Evolutionary conservation across 2,113 vertebrate genomes (phyloP), one percentile per base, ranked within the genome.

Genomic region (Dasypus novemcinctus): DNA sequence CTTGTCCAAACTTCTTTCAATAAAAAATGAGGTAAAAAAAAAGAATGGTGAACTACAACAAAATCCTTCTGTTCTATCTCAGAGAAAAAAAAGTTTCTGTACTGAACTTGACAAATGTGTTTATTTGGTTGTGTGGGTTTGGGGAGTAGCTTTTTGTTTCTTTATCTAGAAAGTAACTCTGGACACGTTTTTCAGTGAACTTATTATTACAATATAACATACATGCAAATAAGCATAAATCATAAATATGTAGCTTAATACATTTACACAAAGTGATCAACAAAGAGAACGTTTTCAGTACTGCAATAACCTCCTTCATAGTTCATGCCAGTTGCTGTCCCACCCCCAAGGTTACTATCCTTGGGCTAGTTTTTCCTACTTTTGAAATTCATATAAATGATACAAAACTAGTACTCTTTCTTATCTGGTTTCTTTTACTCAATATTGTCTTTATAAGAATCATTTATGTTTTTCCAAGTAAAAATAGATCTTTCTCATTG

Each of bases 1-100:
- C 95, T 96, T 96, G 79, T 93, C 93, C 94, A 86, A 96, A 94
- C 74, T 86, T 64, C 66, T 91, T 94, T 69, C 17, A 36, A 86
- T 91, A 89, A 95, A 64, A 78, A 97, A 92, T 93, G 78, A 78
- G 6, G 29, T 52, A 36, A 61, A 87, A 36, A 61, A 87, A n/a
- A 75, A 72, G 84, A 92, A 75, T 85, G 83, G 92, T 87, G 57
- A 97, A 66, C 64, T 80, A 43, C 41, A 90, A 66, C 59, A 93
- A 87, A 96, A 96, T 75, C 61, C 29, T 27, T 90, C 52, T 86
- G n/a, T 93, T 96, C 33, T 69, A 76, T 64, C 83, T 80, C 61
- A 69, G 38, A 33, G 49, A 93, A 38, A 88, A 90, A 93, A 75
- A 25, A 61, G 23, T 69, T 57, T 96, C 87, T 91, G 23, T 91